Evolutionary conservation across 2,113 vertebrate genomes (phyloP).

Genomic region (Planiliza haematocheilus): DNA sequence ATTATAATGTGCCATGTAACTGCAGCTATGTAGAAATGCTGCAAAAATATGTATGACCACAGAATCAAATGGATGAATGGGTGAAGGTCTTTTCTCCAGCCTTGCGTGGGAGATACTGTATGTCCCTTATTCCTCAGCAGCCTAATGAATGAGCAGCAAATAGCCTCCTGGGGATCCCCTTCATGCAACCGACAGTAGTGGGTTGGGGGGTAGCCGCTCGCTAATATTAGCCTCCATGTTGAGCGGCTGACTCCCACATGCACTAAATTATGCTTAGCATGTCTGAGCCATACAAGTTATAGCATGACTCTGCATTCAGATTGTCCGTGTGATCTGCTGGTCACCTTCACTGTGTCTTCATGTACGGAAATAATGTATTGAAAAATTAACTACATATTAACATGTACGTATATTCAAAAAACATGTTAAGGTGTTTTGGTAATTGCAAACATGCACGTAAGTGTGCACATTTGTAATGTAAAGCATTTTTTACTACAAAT

Average conservation of each 20-base stretch:
- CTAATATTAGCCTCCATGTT: conserved; percentile 67
- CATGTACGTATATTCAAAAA: background rate
- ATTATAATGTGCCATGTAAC: too few species aligned
- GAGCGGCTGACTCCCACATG: conserved; percentile 45
- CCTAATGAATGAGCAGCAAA: conserved; percentile 73
- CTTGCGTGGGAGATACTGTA: conserved; percentile 43
- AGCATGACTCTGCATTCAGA: conserved; percentile 58
- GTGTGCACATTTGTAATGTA: too few species aligned
- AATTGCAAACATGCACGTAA: too few species aligned
- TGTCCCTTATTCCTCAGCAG: conserved; percentile 49
- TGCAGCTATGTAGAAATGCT: background rate
- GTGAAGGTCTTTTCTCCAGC: conserved; percentile 23
- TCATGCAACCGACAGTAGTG: conserved; percentile 43
- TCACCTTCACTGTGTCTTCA: background rate
- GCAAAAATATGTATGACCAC: background rate
- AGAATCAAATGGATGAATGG: conserved; percentile 15
- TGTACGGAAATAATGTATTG: too few species aligned
- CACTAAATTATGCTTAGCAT: conserved; percentile 33
- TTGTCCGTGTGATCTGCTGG: background rate
- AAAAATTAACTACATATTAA: too few species aligned
- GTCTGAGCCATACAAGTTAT: conserved; percentile 25
- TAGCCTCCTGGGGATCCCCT: conserved; percentile 71
- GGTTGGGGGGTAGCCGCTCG: conserved; percentile 15
- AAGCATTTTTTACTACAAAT: too few species aligned
- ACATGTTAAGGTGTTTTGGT: background rate